Conservation (phyloP, 2,888 invertebrate species). For the Synanthedon tipuliformis region DNA sequence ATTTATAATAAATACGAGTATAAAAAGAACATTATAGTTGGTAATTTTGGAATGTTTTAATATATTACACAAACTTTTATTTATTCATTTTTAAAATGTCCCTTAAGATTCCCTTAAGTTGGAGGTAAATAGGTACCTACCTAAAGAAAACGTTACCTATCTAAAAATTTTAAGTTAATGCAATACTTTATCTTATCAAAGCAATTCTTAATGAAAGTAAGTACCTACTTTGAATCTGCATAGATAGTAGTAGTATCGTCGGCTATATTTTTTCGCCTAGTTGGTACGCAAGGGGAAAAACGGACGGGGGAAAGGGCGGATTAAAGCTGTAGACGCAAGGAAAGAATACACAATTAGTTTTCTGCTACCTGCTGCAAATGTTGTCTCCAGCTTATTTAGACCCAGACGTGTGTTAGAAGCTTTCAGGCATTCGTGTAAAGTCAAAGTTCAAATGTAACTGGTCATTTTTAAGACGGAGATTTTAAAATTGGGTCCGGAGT, state of each 20-base stretch:
- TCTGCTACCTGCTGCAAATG: constrained; percentile 64
- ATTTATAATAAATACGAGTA: no score
- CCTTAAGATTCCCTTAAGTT: no score
- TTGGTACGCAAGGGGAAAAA: constrained; percentile 42
- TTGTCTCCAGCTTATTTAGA: constrained; percentile 42
- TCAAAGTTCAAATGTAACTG: constrained; percentile 12
- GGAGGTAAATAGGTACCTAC: no score
- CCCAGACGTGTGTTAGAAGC: constrained; percentile 9
- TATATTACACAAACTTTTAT: no score
- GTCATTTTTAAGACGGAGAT: constrained; percentile 48
- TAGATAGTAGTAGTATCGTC: constrained; percentile 33
- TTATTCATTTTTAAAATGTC: no score
- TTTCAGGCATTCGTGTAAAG: constrained; percentile 1
- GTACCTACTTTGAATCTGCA: not conserved
- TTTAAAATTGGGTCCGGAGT: constrained; percentile 55
- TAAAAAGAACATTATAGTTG: no score
- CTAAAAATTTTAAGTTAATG: no score
- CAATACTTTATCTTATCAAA: no score
- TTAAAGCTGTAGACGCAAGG: constrained; percentile 63
- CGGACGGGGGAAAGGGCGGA: constrained; percentile 49
- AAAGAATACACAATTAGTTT: constrained; percentile 71
- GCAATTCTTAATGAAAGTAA: not conserved
- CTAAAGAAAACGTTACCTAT: no score
- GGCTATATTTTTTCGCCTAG: constrained; percentile 39
- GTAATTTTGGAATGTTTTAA: no score